Percentiles rank a stretch among this genome's conserved stretches.
These are phyloP conservation scores for Hyles lineata DNA, from an alignment of 2,888 invertebrate genomes.

Conservation along the genomic window DNA sequence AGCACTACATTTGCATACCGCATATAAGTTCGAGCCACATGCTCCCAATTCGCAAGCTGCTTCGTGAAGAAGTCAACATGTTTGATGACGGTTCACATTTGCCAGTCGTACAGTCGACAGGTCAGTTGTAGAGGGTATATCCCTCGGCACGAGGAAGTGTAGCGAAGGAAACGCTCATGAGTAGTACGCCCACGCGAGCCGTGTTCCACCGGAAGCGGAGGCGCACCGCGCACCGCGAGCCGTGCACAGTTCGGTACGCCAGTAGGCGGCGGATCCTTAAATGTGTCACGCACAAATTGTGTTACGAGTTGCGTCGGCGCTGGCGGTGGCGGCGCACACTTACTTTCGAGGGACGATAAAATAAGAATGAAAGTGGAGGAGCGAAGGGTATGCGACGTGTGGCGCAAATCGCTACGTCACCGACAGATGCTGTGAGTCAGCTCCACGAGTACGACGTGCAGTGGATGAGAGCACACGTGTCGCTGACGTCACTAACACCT, in stretches of 20 bases:
- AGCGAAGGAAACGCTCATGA: conserved; percentile 77
- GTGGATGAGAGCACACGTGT: conserved; percentile 65
- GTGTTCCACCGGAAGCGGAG: conserved; percentile 71
- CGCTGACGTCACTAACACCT: conserved; percentile 73
- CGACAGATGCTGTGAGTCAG: conserved; percentile 69
- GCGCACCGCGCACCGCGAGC: conserved; percentile 56
- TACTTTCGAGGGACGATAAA: conserved; percentile 44
- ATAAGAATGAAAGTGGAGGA: conserved; percentile 59
- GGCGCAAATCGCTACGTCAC: conserved; percentile 58
- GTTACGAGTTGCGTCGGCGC: conserved; percentile 29
- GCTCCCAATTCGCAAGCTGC: conserved; percentile 39
- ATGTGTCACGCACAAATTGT: conserved; percentile 13
- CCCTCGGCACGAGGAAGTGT: conserved; percentile 67
- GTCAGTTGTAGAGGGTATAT: conserved; percentile 41
- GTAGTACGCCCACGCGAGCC: conserved; percentile 69
- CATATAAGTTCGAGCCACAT: conserved; percentile 58
- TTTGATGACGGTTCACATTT: not conserved
- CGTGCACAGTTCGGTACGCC: conserved; percentile 43
- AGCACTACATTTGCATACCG: conserved; percentile 60
- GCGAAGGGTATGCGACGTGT: conserved; percentile 57
- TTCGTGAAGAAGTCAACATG: not conserved
- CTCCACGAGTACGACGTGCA: conserved; percentile 29
- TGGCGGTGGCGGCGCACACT: conserved; percentile 45
- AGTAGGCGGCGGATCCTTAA: conserved; percentile 54
- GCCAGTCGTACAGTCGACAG: not conserved